Base-by-base conservation (phyloP, 2,113 vertebrate genomes). In the Bos indicus region DNA sequence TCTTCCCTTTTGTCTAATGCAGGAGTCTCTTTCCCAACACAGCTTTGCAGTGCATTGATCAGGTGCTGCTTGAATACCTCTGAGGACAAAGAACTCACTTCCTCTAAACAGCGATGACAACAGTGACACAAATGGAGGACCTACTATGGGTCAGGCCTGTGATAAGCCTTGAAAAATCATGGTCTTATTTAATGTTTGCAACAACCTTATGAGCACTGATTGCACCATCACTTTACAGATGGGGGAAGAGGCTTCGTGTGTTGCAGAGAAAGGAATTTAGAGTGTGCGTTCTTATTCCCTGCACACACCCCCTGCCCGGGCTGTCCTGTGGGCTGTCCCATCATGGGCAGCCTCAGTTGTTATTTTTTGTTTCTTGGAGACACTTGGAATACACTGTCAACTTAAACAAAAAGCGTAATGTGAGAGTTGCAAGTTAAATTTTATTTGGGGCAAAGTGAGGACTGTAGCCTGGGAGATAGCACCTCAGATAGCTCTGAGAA, bases 21-120 rank as follows among this genome's bases (percentile, higher is more conserved):
- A 14, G 52, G 57, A 90, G 83, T 97, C 90, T 96, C 54, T 77
- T 87, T 97, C 54, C 91, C 30, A 48, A 19, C 83, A 80, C 14
- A 77, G 71, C n/a, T 93, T 95, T 92, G 40, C 17, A 60, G 89
- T 52, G 93, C 52, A 48, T 14, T 87, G 77, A 90, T 71, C 74
- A 56, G 40, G 28, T 90, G 74, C 88, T 94, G 59, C 60, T 96
- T 95, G 93, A 94, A 94, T 93, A 93, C 7, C n/a, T 94, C 46
- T 12, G 81, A 54, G 52, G 78, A 89, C 91, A 96, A 97, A 95
- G 89, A 97, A 56, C 89, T 96, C 57, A 78, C 81, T 97, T 96
- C 91, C 40, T 92, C 17, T 51, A 40, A 57, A 80, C 30, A 88
- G 54, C 6, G 30, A 60, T 33, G 56, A 54, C 67, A 86, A 88